Evolutionary conservation across 2,797 vertebrate species (phyloP).

Genomic region (Xenopus petersii): DNA sequence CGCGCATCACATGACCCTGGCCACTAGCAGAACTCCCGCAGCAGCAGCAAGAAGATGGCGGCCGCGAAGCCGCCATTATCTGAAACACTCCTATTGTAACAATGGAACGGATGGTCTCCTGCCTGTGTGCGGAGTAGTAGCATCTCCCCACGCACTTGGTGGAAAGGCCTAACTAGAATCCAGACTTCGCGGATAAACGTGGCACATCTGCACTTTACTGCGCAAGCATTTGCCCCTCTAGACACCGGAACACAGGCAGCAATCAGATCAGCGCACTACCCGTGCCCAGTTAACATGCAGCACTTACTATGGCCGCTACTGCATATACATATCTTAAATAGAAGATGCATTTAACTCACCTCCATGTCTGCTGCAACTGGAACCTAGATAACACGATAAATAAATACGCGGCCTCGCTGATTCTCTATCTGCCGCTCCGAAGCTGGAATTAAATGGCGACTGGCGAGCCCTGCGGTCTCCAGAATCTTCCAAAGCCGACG

Average conservation of each 20-base stretch:
- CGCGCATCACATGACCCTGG: not conserved
- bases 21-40: not conserved
- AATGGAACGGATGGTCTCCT: too few relatives aligned
- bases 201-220: too few relatives aligned
- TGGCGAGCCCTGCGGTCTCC: not conserved
- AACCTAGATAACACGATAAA: not conserved
- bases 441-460: slow-evolving; percentile 21
- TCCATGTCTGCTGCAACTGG: slow-evolving; percentile 12
- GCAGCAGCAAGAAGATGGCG: slow-evolving; percentile 43
- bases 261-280: too few relatives aligned
- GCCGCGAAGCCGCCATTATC: not conserved
- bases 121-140: too few relatives aligned
- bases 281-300: too few relatives aligned
- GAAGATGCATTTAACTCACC: slow-evolving; percentile 3
- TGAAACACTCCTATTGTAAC: too few relatives aligned
- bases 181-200: too few relatives aligned
- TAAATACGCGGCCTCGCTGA: not conserved
- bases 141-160: too few relatives aligned
- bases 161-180: too few relatives aligned
- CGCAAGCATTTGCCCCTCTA: too few relatives aligned
- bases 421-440: not conserved
- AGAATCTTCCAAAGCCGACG: slow-evolving; percentile 23
- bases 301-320: too few relatives aligned
- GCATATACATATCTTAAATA: not conserved
- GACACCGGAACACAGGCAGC: too few relatives aligned